Conservation (phyloP, 1,140 invertebrate species). For the Parapsyche elsis region DNA sequence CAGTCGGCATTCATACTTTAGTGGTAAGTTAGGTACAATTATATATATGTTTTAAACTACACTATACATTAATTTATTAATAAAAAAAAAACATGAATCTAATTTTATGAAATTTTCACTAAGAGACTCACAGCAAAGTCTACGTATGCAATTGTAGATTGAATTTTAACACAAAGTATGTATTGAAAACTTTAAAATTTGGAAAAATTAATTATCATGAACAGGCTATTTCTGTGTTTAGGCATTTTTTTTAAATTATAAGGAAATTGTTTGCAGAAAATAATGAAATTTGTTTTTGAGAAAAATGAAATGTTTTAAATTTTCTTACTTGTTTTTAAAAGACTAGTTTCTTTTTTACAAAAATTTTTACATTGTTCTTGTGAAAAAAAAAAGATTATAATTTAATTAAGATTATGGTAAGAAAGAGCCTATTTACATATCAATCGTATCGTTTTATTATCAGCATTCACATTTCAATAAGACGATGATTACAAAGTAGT, state of each 20-base stretch:
- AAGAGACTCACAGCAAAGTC: conserved; percentile 39
- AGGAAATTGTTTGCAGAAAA: background rate
- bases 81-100: conserved; percentile 40
- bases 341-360: conserved; percentile 56
- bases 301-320: background rate
- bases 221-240: background rate
- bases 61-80: conserved; percentile 49
- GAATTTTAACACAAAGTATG: background rate
- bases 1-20: conserved; percentile 40
- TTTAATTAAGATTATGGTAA: conserved; percentile 34
- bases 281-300: background rate
- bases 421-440: conserved; percentile 28
- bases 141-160: conserved; percentile 30
- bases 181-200: background rate
- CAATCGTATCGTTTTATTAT: conserved; percentile 21
- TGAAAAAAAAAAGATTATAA: conserved; percentile 38
- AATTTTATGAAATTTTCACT: conserved; percentile 11
- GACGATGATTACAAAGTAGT: background rate
- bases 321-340: conserved; percentile 38
- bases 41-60: conserved; percentile 42
- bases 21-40: conserved; percentile 49
- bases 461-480: conserved; percentile 24
- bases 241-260: conserved; percentile 2
- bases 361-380: conserved; percentile 52
- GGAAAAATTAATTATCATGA: background rate